Evolutionary conservation across 2,888 invertebrate genomes (phyloP).

Genomic region (Macrosoma leucophasiata): DNA sequence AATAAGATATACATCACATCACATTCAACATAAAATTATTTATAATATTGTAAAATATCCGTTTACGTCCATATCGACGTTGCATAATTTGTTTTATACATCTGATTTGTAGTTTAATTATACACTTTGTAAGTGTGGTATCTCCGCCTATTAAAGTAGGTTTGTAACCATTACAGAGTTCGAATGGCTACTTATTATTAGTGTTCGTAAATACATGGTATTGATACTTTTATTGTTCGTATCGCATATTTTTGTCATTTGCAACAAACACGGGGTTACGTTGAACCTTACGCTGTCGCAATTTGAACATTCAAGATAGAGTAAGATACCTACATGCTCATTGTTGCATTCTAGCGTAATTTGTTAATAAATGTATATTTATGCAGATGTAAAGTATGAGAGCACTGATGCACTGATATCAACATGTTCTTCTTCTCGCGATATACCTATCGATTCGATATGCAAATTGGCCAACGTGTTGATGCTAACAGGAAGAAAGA

Average conservation of each 20-base stretch:
- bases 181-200: slow-evolving; percentile 68
- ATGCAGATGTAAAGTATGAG: slow-evolving; percentile 10
- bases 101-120: slow-evolving; percentile 71
- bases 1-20: slow-evolving; percentile 57
- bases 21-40: slow-evolving; percentile 52
- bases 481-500: slow-evolving; percentile 61
- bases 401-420: no score
- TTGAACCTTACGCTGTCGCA: slow-evolving; percentile 25
- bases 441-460: neutral
- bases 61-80: slow-evolving; percentile 63
- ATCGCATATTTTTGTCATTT: slow-evolving; percentile 42
- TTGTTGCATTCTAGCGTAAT: slow-evolving; percentile 28
- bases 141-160: slow-evolving; percentile 74
- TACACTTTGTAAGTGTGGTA: slow-evolving; percentile 72
- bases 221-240: slow-evolving; percentile 56
- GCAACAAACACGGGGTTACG: slow-evolving; percentile 37
- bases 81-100: slow-evolving; percentile 70
- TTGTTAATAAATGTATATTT: slow-evolving; percentile 20
- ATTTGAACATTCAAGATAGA: no score
- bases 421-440: no score
- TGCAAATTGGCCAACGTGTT: slow-evolving; percentile 28
- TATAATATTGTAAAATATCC: slow-evolving; percentile 49
- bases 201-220: slow-evolving; percentile 64
- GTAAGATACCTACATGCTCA: slow-evolving; percentile 30
- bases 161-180: slow-evolving; percentile 68